Percentiles rank a stretch among this genome's conserved stretches.
These are phyloP conservation scores for Cydia splendana DNA, from an alignment of 1,140 invertebrate genomes.

Conservation along the genomic window DNA sequence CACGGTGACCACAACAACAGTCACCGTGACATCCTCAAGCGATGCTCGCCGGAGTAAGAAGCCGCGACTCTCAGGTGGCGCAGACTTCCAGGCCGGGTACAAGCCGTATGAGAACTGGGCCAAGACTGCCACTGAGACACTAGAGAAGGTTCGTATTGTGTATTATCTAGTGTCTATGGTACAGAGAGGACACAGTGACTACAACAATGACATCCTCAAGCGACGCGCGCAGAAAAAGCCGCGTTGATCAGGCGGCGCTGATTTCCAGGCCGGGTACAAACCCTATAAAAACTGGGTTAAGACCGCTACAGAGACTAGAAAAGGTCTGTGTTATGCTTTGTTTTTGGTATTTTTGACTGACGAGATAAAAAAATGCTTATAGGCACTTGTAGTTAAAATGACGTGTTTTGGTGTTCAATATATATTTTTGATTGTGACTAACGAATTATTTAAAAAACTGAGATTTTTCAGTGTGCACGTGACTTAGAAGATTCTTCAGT, in stretches of 20 bases:
- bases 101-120: constrained; percentile 59
- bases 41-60: constrained; percentile 78
- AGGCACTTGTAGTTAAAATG: no score
- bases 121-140: constrained; percentile 44
- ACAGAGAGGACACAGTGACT: no score
- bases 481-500: constrained; percentile 38
- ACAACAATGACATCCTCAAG: no score
- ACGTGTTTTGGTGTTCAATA: no score
- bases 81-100: constrained; percentile 60
- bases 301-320: constrained; percentile 45
- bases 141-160: constrained; percentile 30
- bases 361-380: no score
- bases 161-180: no score
- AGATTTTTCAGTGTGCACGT: constrained; percentile 40
- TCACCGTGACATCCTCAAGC: constrained; percentile 44
- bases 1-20: constrained; percentile 68
- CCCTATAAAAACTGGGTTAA: constrained; percentile 58
- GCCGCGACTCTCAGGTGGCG: constrained; percentile 68
- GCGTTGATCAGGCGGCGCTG: constrained; percentile 60
- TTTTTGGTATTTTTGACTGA: no score
- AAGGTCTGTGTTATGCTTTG: constrained; percentile 22
- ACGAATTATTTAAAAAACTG: not conserved
- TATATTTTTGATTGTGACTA: no score
- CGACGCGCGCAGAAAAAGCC: constrained; percentile 52
- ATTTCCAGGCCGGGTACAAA: constrained; percentile 59